Base-by-base conservation (phyloP, 1,140 invertebrate species). In the Microvelia longipes region DNA sequence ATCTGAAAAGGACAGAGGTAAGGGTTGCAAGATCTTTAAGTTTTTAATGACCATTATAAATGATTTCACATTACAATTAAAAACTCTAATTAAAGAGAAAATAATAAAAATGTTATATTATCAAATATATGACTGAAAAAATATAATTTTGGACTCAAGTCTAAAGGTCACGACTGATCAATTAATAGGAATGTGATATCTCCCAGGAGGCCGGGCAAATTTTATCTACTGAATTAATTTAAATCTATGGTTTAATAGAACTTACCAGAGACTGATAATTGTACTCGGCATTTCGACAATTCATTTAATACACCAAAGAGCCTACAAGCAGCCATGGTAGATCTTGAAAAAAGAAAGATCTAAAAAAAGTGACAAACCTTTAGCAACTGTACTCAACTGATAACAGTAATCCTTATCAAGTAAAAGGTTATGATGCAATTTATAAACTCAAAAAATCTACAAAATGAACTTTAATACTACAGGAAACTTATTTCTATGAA, bases 241-340 rank as follows among this genome's bases (percentile, higher is more conserved):
- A n/a, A n/a, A n/a, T n/a, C n/a, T n/a, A n/a, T n/a, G n/a, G n/a
- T n/a, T n/a, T n/a, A n/a, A n/a, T n/a, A 50, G 19, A 50, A 65
- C n/a, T 60, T 73, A 73, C 72, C 70, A 68, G 70, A 27, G 5
- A 27, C 1, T 26, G 67, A 67, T 62, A 73, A 63, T 68, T 71
- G 71, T n/a, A 73, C 29, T 28, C 70, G 68, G 27, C 63, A 67
- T 60, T 60, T 70, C 1, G 73, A 72, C 5, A 70, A 60, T 67
- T 73, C 71, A 28, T 66, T 29, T 35, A 73, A 71, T 26, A 69
- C 65, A 67, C 73, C 73, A 60, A 73, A 72, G 67, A 73, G 68
- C 67, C 73, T 72, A 63, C 68, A 69, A 66, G 69, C 71, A 70
- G 73, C 69, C 73, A 73, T 73, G 62, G 68, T 67, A 61, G 70